Evolutionary conservation across 2,888 invertebrate genomes (phyloP).

Genomic region (Hedychridium roseum): DNA sequence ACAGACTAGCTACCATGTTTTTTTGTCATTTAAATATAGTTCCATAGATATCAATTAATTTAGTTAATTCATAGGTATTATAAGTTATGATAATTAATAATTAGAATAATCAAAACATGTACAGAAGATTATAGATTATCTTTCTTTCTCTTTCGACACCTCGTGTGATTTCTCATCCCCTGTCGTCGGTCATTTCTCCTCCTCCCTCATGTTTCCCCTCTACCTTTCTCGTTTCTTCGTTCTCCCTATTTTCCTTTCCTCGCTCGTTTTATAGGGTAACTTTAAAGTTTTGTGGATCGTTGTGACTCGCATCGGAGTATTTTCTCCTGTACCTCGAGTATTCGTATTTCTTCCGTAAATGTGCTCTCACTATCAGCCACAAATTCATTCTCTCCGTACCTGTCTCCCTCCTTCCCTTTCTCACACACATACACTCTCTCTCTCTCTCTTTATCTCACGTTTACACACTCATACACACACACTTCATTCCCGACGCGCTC

Average conservation of each 20-base stretch:
- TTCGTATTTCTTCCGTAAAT: constrained; percentile 3
- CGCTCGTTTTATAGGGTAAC: constrained; percentile 19
- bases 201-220: constrained; percentile 4
- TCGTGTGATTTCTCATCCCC: too few relatives aligned
- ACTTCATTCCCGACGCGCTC: constrained; percentile 27
- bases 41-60: constrained; percentile 60
- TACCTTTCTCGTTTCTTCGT: too few relatives aligned
- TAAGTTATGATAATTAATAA: constrained; percentile 61
- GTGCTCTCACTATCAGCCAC: too few relatives aligned
- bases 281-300: constrained; percentile 42
- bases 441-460: constrained; percentile 5
- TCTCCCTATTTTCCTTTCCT: too few relatives aligned
- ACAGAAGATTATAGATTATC: constrained; percentile 62
- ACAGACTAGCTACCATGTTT: constrained; percentile 62
- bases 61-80: constrained; percentile 61
- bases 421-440: constrained; percentile 1
- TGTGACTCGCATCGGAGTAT: constrained; percentile 45
- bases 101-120: constrained; percentile 62
- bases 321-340: constrained; percentile 33
- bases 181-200: constrained; percentile 4
- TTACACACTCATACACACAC: background rate
- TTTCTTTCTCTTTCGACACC: constrained; percentile 21
- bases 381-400: constrained; percentile 14
- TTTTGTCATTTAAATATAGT: constrained; percentile 58
- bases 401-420: constrained; percentile 14